phyloP scores from a whole-genome alignment of 2,888 invertebrate species.

The Patella caerulea region DNA sequence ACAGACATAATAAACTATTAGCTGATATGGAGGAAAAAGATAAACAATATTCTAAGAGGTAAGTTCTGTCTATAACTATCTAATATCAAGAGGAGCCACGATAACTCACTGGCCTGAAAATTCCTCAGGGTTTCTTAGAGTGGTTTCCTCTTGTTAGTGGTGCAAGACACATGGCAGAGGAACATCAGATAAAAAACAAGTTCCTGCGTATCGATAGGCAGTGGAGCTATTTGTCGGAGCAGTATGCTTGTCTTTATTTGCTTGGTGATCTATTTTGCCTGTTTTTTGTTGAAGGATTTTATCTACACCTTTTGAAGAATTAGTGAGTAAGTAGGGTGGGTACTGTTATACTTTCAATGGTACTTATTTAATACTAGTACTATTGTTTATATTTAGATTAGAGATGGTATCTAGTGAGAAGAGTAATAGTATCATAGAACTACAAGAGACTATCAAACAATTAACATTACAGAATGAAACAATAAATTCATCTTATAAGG shows the following conservation, averaged over 20 bases:
- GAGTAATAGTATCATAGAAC: constrained; percentile 48
- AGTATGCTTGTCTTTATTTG: no score
- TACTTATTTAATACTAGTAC: background rate
- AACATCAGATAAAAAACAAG: no score
- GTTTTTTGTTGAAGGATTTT: background rate
- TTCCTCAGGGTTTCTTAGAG: no score
- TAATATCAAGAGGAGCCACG: no score
- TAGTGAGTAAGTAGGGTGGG: background rate
- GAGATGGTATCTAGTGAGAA: constrained; percentile 60
- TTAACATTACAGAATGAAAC: constrained; percentile 64
- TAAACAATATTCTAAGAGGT: constrained; percentile 33
- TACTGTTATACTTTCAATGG: no score
- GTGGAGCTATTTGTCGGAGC: no score
- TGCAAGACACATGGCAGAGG: no score
- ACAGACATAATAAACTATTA: constrained; percentile 62
- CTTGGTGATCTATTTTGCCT: no score
- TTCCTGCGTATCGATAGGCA: no score
- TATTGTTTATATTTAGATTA: constrained; percentile 42
- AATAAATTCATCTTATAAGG: constrained; percentile 64
- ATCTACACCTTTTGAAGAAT: background rate
- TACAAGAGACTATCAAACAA: constrained; percentile 62
- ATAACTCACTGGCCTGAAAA: no score
- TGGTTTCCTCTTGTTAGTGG: no score
- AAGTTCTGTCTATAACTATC: no score
- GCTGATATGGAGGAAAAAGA: constrained; percentile 65